Conservation (phyloP, 2,113 vertebrate species). For the Oenanthe melanoleuca region DNA sequence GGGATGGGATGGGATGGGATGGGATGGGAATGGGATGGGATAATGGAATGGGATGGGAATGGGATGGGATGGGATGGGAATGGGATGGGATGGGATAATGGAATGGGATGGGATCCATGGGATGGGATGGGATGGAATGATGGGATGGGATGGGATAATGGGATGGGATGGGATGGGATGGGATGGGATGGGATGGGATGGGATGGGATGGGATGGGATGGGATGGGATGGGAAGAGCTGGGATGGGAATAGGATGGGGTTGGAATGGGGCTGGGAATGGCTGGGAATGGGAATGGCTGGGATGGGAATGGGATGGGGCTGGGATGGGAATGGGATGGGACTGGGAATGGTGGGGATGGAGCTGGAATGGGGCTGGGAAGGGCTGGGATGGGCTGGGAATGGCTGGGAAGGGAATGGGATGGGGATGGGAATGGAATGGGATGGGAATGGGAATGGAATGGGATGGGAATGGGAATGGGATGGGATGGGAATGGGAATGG, state of each 20-base stretch:
- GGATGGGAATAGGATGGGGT: not conserved
- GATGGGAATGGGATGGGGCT: accelerated
- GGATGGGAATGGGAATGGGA: not conserved
- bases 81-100: too few relatives aligned
- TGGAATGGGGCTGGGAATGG: accelerated
- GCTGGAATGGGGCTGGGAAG: not conserved
- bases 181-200: too few relatives aligned
- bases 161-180: too few relatives aligned
- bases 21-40: not conserved
- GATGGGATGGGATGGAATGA: not conserved
- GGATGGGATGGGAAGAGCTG: not conserved
- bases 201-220: not conserved
- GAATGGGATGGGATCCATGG: not conserved
- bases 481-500: not conserved
- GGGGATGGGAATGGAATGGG: not conserved
- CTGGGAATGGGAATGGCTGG: not conserved
- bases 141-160: not conserved
- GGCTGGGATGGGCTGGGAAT: not conserved
- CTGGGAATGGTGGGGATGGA: too few relatives aligned
- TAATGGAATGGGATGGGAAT: too few relatives aligned
- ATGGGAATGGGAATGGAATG: not conserved
- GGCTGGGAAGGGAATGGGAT: not conserved
- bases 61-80: not conserved
- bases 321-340: not conserved
- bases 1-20: not conserved